Base-by-base conservation (phyloP, 2,888 invertebrate genomes). In the Hirtodrosophila histrioides region DNA sequence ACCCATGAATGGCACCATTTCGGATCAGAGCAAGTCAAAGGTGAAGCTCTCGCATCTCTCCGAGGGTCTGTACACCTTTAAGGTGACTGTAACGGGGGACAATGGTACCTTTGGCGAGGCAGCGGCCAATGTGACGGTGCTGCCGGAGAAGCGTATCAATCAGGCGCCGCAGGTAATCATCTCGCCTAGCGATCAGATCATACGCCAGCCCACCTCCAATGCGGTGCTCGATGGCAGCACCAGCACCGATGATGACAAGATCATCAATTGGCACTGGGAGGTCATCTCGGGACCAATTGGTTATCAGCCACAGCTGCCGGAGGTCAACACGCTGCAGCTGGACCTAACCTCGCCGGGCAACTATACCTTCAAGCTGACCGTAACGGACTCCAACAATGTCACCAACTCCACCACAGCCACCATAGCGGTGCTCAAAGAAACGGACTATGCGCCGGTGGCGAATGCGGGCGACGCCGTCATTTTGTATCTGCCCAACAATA, bases 401-500 rank as follows among this genome's bases (percentile, higher is more conserved):
- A 95, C 95, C 58, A 97, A 97, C 90, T 96, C 95, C 0, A 96
- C 97, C 0, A 95, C 94, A 5, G 98, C 98, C 5, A 97, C 96
- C 90, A 95, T 98, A 53, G 97, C 96, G 3, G 97, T 98, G 10
- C 92, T 97, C 12, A 97, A 97, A 92, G 96, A 96, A 78, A 97
- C 95, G 0, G 98, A 99, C 90, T 98, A 98, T 92, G 98, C 98
- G 0, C 98, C 98, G 0, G 97, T 97, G 90, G 98, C 98, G 0
- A 98, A 98, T 93, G 98, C 98, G 45, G 97, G 98, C 0, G 94
- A 97, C 89, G 96, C 98, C 80, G 95, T 96, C 40, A 96, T 98
- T 64, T 94, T 98, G 78, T 97, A 97, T 92, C 93, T 98, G 57
- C 98, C 98, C 0, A 96, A 96, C 89, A 97, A 97, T 89, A 94